Percentiles rank a stretch among this genome's conserved stretches.
phyloP scores from a whole-genome alignment of 23 tunicate genomes.

The Diplosoma virens region DNA sequence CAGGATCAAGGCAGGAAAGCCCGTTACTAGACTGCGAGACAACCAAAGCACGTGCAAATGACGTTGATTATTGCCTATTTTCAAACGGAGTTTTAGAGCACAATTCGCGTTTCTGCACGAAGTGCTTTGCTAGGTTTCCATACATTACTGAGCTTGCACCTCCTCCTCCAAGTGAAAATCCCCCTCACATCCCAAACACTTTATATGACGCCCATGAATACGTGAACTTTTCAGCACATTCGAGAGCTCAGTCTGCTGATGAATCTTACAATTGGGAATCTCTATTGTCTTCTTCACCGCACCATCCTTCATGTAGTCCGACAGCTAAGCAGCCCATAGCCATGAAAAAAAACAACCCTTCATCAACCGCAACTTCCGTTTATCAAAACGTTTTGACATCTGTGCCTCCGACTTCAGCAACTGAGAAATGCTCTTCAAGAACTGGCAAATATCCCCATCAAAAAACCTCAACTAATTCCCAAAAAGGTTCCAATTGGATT shows the following conservation, averaged over 20 bases:
- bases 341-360: neutral
- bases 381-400: neutral
- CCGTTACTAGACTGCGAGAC: too few relatives aligned
- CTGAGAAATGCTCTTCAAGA: neutral
- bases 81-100: too few relatives aligned
- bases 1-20: too few relatives aligned
- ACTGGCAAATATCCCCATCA: constrained; percentile 36
- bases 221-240: constrained; percentile 50
- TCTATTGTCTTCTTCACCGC: constrained; percentile 58
- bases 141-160: constrained; percentile 38
- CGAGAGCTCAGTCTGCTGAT: constrained; percentile 62
- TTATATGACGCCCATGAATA: constrained; percentile 25
- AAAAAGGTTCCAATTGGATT: neutral
- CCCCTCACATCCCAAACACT: constrained; percentile 30
- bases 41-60: too few relatives aligned
- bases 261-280: constrained; percentile 60
- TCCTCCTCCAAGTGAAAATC: constrained; percentile 54
- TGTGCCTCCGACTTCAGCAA: constrained; percentile 22
- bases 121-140: constrained; percentile 26
- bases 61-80: too few relatives aligned
- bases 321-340: too few relatives aligned
- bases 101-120: constrained; percentile 23
- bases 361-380: neutral
- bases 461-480: neutral
- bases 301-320: neutral